Percentiles rank a stretch among this genome's conserved stretches.
These are phyloP conservation scores for Latrodectus hesperus DNA, from an alignment of 2,888 invertebrate species.

Conservation along the genomic window DNA sequence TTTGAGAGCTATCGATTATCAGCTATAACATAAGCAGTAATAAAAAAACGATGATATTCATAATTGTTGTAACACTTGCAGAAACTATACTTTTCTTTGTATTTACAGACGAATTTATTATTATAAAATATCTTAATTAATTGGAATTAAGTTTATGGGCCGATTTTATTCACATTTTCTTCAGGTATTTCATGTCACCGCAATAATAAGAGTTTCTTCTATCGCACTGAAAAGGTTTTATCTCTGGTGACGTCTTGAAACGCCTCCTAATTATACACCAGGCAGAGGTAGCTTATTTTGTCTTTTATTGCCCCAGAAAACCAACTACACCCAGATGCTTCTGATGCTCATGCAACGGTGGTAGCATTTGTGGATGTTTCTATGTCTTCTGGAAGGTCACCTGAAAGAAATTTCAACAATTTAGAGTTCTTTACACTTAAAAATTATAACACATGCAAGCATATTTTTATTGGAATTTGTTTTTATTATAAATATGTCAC, in stretches of 20 bases:
- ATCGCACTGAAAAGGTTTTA: neutral
- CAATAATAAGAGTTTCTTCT: neutral
- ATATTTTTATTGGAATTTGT: no score
- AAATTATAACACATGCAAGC: no score
- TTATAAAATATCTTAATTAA: no score
- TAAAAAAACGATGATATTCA: no score
- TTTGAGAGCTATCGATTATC: no score
- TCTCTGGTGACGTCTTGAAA: conserved; percentile 2
- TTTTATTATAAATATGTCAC: no score
- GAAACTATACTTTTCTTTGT: no score
- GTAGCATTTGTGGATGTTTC: neutral
- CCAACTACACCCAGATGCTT: neutral
- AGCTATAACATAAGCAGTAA: no score
- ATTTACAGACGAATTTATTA: no score
- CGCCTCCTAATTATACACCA: neutral
- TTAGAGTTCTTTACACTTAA: no score
- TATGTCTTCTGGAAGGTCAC: neutral
- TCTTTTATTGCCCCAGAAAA: neutral
- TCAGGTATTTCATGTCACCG: neutral
- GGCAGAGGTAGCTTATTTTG: conserved; percentile 1
- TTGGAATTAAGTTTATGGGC: neutral
- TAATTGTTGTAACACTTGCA: no score
- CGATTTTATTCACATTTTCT: neutral
- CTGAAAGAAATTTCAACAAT: neutral
- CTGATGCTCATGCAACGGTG: neutral